Evolutionary conservation across 2,888 invertebrate genomes (phyloP), one percentile per base, ranked within the genome.

Genomic region (Antheraea assamensis): DNA sequence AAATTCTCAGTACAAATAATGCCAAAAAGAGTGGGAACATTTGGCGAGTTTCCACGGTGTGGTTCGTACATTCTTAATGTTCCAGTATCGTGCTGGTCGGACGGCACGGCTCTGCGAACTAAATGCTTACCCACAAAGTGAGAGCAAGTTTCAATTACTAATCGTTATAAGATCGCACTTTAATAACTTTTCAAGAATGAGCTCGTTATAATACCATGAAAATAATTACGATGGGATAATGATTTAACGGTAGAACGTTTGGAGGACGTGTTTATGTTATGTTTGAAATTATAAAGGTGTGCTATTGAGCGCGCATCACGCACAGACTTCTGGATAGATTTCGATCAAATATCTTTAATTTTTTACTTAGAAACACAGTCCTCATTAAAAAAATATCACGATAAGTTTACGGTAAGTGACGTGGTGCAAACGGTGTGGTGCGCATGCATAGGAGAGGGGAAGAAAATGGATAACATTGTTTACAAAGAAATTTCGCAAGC

Each of bases 61-160:
- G 72, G 75, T 76, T 78, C 75, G 75, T 82, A 79, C 78, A 82
- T 82, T 79, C 76, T 79, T 82, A 77, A 82, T 81, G 75, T 58
- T 71, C 30, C 71, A 74, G 55, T 71, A 73, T 61, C 52, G 68
- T 31, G 49, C 61, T 24, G 24, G 30, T 35, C n/a, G 10, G 10
- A 19, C 27, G 42, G 42, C 47, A 24, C 47, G 47, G n/a, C 24
- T 21, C 31, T 30, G 52, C 72, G 68, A 66, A 49, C 72, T 30
- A 27, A 70, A 19, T 8, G 24, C 19, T 31, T 8, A 47, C 42
- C 42, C 42, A 42, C 71, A 27, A 7, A 58, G 21, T 68, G 42
- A 73, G 71, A 73, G 76, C 75, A 75, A 75, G 66, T 76, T 76
- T 79, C 78, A 78, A 78, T 78, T 76, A 78, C 75, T 75, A 78